A percentile compares a stretch with the other conserved stretches of the same genome.
Evolutionary conservation across 2,888 invertebrate species (phyloP).

Genomic region (Tetranychus piercei): DNA sequence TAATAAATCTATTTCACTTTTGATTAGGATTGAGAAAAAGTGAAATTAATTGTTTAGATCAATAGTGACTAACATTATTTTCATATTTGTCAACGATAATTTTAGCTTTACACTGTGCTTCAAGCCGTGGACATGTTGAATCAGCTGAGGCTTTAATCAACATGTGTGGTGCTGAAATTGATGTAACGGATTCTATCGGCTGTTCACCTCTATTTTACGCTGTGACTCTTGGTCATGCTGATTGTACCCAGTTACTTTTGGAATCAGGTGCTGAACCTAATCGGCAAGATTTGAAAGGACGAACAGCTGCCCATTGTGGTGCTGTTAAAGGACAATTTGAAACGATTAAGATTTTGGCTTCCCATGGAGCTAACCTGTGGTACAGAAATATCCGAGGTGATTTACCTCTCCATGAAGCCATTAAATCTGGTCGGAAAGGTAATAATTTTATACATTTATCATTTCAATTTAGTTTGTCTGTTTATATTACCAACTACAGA

Average conservation of each 20-base stretch:
- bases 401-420: constrained; percentile 84
- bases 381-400: constrained; percentile 79
- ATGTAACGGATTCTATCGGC: constrained; percentile 76
- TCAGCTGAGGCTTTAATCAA: constrained; percentile 72
- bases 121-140: constrained; percentile 81
- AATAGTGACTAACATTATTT: no score
- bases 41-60: neutral
- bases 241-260: constrained; percentile 71
- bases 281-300: constrained; percentile 73
- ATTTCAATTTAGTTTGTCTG: neutral
- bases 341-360: constrained; percentile 54
- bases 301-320: constrained; percentile 44
- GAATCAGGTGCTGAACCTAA: constrained; percentile 75
- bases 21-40: neutral
- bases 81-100: no score
- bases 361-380: constrained; percentile 72
- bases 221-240: constrained; percentile 82
- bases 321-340: constrained; percentile 87
- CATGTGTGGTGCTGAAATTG: constrained; percentile 68
- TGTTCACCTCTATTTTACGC: constrained; percentile 93
- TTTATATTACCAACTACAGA: neutral
- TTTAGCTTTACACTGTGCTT: constrained; percentile 76
- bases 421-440: constrained; percentile 64
- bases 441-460: constrained; percentile 10
- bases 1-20: constrained; percentile 26